Base-by-base conservation (phyloP, 1,140 invertebrate genomes). In the Oedothorax gibbosus region DNA sequence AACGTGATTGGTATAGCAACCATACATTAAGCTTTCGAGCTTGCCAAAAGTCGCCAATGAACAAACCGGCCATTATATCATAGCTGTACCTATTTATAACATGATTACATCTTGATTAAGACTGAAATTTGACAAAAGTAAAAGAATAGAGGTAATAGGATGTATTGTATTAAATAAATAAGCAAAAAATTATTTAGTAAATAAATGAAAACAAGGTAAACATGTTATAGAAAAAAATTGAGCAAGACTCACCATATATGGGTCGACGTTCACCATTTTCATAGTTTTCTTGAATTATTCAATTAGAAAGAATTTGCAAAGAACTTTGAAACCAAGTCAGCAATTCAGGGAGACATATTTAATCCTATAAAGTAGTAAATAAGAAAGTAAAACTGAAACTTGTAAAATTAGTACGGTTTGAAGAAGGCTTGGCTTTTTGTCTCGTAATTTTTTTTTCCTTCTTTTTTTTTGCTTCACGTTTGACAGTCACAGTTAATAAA, bases 211-310 rank as follows among this genome's bases (percentile, higher is more conserved):
- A 35, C 51, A 6, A 50, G 51, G 15, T 35, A 77, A n/a, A n/a
- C n/a, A 62, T 77, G 20, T 7, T 62, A 35, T 20, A 50, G 50
- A 35, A 2, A 64, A 62, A 60, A 49, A 64, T 49, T 49, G 12
- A 50, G 11, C 50, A 56, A 20, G 18, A 50, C 68, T 82, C 35
- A 82, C 80, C 68, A 82, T 73, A 35, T 73, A 82, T 15, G 80
- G 80, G 12, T 82, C 80, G n/a, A 82, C 66, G 72, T 82, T 82
- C n/a, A 82, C 80, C 80, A 82, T 82, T 57, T 82, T 82, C 57
- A 82, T 64, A 60, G 12, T 12, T 62, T 62, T 62, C 18, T 18
- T 62, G 18, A 18, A 18, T 3, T 18, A 6, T 18, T 62, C 12
- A 62, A 62, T 62, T 2, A 6, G 57, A 62, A 62, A 62, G 57